These are phyloP conservation scores for Microdon myrmicae DNA, from an alignment of 2,888 invertebrate genomes.

Conservation along the genomic window DNA sequence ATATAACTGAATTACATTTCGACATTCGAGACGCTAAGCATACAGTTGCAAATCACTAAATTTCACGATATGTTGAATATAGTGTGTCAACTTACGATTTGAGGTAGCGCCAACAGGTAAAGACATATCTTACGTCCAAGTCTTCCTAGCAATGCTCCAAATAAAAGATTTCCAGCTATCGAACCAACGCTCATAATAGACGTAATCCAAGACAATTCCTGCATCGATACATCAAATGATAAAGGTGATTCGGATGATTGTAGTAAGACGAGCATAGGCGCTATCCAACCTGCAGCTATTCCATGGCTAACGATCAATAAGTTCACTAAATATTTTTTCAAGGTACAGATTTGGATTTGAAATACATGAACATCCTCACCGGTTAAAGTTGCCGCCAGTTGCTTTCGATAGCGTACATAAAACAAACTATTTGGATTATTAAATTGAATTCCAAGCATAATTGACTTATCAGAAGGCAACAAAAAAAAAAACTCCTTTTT, in stretches of 20 bases:
- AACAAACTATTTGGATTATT: conserved; percentile 24
- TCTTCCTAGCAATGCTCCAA: conserved; percentile 57
- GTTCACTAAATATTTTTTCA: conserved; percentile 54
- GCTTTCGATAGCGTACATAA: conserved; percentile 15
- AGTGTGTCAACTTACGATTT: conserved; percentile 62
- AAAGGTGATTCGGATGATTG: conserved; percentile 57
- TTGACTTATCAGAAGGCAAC: too few relatives aligned
- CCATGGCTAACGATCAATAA: conserved; percentile 62
- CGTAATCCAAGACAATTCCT: conserved; percentile 63
- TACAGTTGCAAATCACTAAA: too few relatives aligned
- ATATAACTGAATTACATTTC: too few relatives aligned
- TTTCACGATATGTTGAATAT: too few relatives aligned
- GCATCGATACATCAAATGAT: conserved; percentile 55
- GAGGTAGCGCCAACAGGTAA: conserved; percentile 59
- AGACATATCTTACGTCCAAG: conserved; percentile 60
- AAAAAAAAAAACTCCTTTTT: too few relatives aligned
- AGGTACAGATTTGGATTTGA: not conserved
- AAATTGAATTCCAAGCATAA: conserved; percentile 28
- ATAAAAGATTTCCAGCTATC: conserved; percentile 59
- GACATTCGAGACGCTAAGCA: too few relatives aligned
- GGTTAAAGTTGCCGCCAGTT: conserved; percentile 21
- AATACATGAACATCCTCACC: conserved; percentile 6
- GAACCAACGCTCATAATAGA: conserved; percentile 59
- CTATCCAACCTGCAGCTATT: conserved; percentile 61
- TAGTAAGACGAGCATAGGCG: conserved; percentile 59